These are phyloP conservation scores for Cryptotermes secundus DNA, from an alignment of 1,140 invertebrate genomes.

Conservation along the genomic window DNA sequence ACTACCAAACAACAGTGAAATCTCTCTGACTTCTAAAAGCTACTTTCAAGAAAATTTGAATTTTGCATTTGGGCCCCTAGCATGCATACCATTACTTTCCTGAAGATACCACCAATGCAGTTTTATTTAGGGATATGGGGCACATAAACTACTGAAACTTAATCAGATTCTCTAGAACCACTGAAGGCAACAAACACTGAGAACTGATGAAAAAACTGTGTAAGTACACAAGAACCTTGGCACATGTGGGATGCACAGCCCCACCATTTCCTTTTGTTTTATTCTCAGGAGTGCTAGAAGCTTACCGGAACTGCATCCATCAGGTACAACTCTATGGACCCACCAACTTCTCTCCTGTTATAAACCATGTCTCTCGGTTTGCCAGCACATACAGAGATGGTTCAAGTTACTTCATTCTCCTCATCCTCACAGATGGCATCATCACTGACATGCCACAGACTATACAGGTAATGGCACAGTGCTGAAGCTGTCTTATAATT, in stretches of 20 bases:
- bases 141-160: too few species aligned
- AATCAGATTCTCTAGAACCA: too few species aligned
- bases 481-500: too few species aligned
- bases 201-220: too few species aligned
- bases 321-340: constrained; percentile 63
- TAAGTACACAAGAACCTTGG: not conserved
- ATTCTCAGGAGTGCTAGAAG: constrained; percentile 44
- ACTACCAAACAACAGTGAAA: too few species aligned
- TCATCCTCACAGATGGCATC: constrained; percentile 68
- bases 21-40: too few species aligned
- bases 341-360: constrained; percentile 66
- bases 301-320: constrained; percentile 48
- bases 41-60: too few species aligned
- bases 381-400: constrained; percentile 51
- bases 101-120: too few species aligned
- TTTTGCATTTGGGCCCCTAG: too few species aligned
- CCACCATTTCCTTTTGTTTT: not conserved
- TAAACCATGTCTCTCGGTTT: constrained; percentile 56
- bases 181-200: too few species aligned
- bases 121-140: too few species aligned
- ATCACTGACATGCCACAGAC: constrained; percentile 67
- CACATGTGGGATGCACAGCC: not conserved
- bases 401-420: constrained; percentile 61
- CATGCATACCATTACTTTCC: too few species aligned
- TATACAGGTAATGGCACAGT: constrained; percentile 47